Conservation (phyloP, 2,888 invertebrate genomes). For the Pterostichus madidus region DNA sequence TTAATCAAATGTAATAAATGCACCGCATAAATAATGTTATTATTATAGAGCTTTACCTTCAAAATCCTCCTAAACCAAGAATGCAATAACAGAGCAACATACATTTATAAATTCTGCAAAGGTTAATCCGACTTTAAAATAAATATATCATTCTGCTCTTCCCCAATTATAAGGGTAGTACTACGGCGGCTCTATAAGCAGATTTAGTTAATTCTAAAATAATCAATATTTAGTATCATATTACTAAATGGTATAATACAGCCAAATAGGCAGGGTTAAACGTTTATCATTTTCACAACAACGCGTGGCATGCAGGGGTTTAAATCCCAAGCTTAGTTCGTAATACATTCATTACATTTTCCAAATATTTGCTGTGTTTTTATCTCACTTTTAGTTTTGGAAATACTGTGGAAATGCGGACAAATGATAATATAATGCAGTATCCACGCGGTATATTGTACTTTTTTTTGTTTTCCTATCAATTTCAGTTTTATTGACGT, state of each 20-base stretch:
- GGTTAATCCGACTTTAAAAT: conserved; percentile 43
- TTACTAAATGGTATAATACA: conserved; percentile 40
- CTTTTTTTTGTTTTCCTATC: conserved; percentile 5
- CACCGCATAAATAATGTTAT: too few relatives aligned
- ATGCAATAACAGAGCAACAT: conserved; percentile 31
- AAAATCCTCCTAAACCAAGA: background rate
- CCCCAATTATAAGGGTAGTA: conserved; percentile 32
- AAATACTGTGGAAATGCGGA: background rate
- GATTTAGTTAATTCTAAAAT: conserved; percentile 50
- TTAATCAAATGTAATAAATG: too few relatives aligned
- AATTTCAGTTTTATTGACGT: conserved; percentile 30
- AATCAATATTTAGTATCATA: conserved; percentile 53
- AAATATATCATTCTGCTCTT: conserved; percentile 31
- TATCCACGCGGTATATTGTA: conserved; percentile 14
- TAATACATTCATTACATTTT: conserved; percentile 35
- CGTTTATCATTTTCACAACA: conserved; percentile 29
- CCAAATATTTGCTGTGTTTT: conserved; percentile 5
- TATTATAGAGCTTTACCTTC: background rate
- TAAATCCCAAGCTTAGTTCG: conserved; percentile 20
- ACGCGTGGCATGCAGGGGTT: background rate
- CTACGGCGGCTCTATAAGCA: conserved; percentile 11
- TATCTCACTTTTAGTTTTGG: background rate
- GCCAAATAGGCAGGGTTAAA: conserved; percentile 4
- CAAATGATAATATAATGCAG: conserved; percentile 34
- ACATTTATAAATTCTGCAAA: conserved; percentile 37